These are phyloP conservation scores for Escarpia spicata DNA, from an alignment of 2,888 invertebrate genomes.

Conservation along the genomic window DNA sequence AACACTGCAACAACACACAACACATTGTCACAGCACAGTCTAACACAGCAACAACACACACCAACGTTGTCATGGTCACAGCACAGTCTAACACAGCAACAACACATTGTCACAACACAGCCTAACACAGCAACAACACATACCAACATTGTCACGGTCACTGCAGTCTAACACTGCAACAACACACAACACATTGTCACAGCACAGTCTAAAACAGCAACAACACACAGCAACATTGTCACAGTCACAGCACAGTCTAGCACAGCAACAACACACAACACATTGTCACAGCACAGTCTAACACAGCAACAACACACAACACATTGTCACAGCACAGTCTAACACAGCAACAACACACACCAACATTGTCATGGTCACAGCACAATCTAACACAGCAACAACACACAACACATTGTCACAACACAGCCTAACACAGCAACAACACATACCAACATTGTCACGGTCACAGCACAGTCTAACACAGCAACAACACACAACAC, in stretches of 20 bases:
- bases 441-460: conserved; percentile 22
- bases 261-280: no score
- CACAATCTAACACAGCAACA: no score
- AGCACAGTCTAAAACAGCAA: not conserved
- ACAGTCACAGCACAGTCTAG: not conserved
- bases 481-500: not conserved
- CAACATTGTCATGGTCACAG: not conserved
- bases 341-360: not conserved
- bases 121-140: no score
- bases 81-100: not conserved
- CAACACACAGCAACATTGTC: not conserved
- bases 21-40: no score
- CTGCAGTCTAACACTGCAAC: conserved; percentile 54
- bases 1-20: no score
- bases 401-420: no score
- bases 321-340: not conserved
- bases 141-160: no score
- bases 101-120: not conserved
- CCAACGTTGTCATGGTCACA: not conserved
- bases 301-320: conserved; percentile 18
- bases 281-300: no score
- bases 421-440: no score
- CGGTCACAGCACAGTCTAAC: not conserved
- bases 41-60: conserved; percentile 20
- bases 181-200: conserved; percentile 30